Conservation (phyloP, 2,888 invertebrate species). For the Pseudococcus viburni region DNA sequence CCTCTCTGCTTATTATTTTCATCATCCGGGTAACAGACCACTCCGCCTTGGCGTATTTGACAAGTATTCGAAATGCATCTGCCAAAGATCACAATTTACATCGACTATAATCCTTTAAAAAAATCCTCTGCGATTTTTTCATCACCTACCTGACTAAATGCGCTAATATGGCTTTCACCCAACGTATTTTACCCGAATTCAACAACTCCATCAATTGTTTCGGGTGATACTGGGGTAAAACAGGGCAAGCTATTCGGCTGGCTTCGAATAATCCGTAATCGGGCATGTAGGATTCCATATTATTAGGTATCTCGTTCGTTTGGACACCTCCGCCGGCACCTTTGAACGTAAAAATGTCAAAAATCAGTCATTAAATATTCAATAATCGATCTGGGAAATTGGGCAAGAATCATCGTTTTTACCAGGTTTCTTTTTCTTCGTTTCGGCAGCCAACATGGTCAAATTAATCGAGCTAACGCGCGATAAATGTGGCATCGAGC, state of each 20-base stretch:
- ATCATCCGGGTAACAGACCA: constrained; percentile 73
- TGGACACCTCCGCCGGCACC: constrained; percentile 50
- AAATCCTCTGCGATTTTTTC: neutral
- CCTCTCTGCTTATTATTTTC: constrained; percentile 80
- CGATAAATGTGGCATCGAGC: constrained; percentile 86
- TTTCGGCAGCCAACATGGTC: constrained; percentile 80
- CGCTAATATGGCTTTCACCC: constrained; percentile 97
- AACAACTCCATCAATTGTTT: constrained; percentile 98
- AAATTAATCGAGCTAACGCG: constrained; percentile 88
- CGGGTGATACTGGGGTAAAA: constrained; percentile 98
- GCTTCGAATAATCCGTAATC: constrained; percentile 97
- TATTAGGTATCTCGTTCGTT: constrained; percentile 66
- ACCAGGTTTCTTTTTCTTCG: constrained; percentile 77
- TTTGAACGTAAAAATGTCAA: no score
- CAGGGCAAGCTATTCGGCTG: constrained; percentile 95
- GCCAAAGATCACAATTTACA: neutral
- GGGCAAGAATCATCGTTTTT: neutral
- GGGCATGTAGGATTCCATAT: constrained; percentile 85
- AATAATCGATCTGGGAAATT: no score
- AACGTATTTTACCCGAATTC: constrained; percentile 96
- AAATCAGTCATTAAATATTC: no score
- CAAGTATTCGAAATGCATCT: constrained; percentile 79
- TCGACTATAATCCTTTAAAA: neutral
- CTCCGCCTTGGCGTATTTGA: constrained; percentile 72
- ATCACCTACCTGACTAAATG: constrained; percentile 86